Percentiles rank a stretch among this genome's conserved stretches.
phyloP scores from a whole-genome alignment of 2,888 invertebrate genomes.

The Pomacea canaliculata region DNA sequence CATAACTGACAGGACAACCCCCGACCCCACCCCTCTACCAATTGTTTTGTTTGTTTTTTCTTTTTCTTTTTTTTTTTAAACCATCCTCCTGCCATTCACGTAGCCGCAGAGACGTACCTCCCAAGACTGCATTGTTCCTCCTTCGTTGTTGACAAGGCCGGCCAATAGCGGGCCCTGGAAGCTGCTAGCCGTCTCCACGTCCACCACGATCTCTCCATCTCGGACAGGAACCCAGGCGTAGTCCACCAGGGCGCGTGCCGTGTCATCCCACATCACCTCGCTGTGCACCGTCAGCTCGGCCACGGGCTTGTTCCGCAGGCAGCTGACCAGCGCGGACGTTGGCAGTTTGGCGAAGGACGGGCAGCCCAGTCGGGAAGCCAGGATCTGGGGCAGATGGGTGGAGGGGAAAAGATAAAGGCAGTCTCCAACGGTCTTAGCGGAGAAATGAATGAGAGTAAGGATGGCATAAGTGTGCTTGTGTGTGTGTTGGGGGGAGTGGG shows the following conservation, averaged over 20 bases:
- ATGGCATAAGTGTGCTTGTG: no score
- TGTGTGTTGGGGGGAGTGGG: no score
- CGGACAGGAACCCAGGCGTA: slow-evolving; percentile 16
- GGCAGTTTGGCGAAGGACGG: background rate
- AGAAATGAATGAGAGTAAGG: no score
- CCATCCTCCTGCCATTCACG: no score
- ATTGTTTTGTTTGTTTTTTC: no score
- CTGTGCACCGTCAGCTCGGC: background rate
- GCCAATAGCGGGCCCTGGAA: slow-evolving; percentile 13
- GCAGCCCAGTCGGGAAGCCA: slow-evolving; percentile 9
- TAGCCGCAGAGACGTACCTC: background rate
- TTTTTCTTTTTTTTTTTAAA: no score
- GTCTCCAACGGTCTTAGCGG: no score
- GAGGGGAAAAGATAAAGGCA: no score
- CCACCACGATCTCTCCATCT: background rate
- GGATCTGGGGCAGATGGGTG: no score
- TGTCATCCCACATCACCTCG: background rate
- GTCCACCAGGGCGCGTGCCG: slow-evolving; percentile 10
- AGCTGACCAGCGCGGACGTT: slow-evolving; percentile 9
- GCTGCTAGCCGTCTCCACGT: background rate
- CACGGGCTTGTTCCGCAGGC: slow-evolving; percentile 1
- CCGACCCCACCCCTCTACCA: no score
- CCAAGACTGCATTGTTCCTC: background rate
- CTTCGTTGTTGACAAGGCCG: slow-evolving; percentile 19
- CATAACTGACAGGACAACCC: no score